Evolutionary conservation across 2,888 invertebrate species (phyloP).

Genomic region (Stomorhina lunata): DNA sequence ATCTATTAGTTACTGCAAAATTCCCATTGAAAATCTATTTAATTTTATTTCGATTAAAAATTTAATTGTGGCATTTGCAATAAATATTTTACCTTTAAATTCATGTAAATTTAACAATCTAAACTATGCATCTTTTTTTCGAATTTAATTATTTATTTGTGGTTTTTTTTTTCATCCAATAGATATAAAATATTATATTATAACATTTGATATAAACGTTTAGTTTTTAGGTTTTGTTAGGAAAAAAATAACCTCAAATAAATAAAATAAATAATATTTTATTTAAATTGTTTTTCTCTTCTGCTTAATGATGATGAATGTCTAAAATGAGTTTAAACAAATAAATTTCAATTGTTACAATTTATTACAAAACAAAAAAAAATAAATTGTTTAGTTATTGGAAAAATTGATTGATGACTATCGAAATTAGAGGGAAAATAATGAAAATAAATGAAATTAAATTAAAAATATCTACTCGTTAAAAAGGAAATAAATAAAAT

Average conservation of each 20-base stretch:
- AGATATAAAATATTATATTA: slow-evolving; percentile 23
- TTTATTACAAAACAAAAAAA: not conserved
- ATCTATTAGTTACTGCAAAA: no score
- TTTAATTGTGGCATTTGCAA: slow-evolving; percentile 11
- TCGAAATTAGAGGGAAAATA: slow-evolving; percentile 21
- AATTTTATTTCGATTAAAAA: slow-evolving; percentile 16
- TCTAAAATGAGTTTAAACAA: not conserved
- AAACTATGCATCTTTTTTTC: not conserved
- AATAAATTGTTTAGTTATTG: not conserved
- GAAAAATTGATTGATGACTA: slow-evolving; percentile 20
- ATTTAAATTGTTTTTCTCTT: not conserved
- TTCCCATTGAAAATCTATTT: no score
- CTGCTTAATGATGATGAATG: slow-evolving; percentile 14
- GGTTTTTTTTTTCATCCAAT: slow-evolving; percentile 38
- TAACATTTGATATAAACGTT: not conserved
- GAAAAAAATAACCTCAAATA: slow-evolving; percentile 38
- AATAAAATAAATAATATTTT: slow-evolving; percentile 39
- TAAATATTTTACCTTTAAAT: slow-evolving; percentile 22
- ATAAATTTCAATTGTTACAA: slow-evolving; percentile 32
- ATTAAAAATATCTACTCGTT: not conserved
- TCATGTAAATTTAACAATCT: slow-evolving; percentile 10
- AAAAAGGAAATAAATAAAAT: not conserved
- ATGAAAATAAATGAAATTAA: no score
- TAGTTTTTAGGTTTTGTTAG: not conserved
- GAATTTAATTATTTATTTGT: slow-evolving; percentile 49